phyloP scores from a whole-genome alignment of 2,888 invertebrate species.

The Eulithis testata region DNA sequence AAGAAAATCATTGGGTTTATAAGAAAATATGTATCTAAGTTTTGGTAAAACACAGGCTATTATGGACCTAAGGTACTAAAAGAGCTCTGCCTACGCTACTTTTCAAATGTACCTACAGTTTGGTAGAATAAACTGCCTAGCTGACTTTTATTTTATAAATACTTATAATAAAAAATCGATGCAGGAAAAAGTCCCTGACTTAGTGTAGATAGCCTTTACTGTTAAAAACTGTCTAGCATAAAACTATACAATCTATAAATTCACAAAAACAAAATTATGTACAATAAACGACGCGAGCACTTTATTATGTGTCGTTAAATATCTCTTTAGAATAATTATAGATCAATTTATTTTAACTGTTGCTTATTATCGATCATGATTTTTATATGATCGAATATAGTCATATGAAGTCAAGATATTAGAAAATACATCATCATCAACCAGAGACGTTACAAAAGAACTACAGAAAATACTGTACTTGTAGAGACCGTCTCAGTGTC shows the following conservation, averaged over 20 bases:
- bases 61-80: too few species aligned
- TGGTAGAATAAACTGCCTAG: too few species aligned
- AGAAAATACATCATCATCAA: not conserved
- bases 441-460: not conserved
- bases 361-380: conserved; percentile 23
- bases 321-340: conserved; percentile 41
- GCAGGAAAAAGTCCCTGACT: not conserved
- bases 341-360: conserved; percentile 30
- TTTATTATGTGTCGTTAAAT: conserved; percentile 43
- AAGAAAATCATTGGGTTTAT: too few species aligned
- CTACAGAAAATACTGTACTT: too few species aligned
- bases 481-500: too few species aligned
- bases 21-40: too few species aligned
- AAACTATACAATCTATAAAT: conserved; percentile 15
- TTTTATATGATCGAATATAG: conserved; percentile 17
- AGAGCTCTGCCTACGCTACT: too few species aligned
- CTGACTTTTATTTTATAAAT: too few species aligned
- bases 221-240: conserved; percentile 2
- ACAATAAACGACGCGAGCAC: conserved; percentile 31
- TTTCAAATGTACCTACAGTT: too few species aligned
- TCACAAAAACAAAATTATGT: conserved; percentile 38
- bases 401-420: not conserved
- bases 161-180: too few species aligned
- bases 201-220: conserved; percentile 18
- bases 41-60: too few species aligned